Evolutionary conservation across 2,888 invertebrate genomes (phyloP), one percentile per base, ranked within the genome.

Genomic region (Notocelia uddmanniana): DNA sequence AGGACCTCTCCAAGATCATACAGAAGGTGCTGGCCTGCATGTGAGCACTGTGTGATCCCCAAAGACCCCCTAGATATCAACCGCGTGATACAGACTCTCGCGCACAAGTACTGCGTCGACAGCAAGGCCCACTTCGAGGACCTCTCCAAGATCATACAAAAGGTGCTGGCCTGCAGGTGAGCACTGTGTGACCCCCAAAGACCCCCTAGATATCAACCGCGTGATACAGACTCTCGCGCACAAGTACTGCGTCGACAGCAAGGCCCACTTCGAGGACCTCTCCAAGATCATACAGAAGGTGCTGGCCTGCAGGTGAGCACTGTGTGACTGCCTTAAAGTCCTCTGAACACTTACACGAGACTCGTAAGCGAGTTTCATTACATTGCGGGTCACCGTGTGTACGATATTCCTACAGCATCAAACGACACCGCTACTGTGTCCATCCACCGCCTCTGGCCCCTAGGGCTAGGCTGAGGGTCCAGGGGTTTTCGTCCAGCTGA

Each of bases 61-160:
- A n/a, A n/a, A n/a, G n/a, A n/a, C n/a, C n/a, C n/a, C n/a, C n/a
- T n/a, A n/a, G n/a, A n/a, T n/a, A 98, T 99, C 55, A 99, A 98
- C 90, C 96, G 97, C 85, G 97, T 98, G 63, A 99, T 99, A 80
- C 99, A 99, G 86, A 95, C 98, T 77, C 94, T 99, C 52, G 99
- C 99, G 2, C 98, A 98, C 87, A 97, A 98, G 85, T 99, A 99
- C 90, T 98, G 98, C 87, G 97, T 96, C 59, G 99, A 99, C 81
- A 99, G 98, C 85, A 98, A 98, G 87, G 96, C 97, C 6, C 97
- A 98, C 9, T 99, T 99, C 87, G 99, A 99, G 84, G 99, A 99
- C 84, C 95, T 99, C 1, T 98, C 97, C 83, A 97, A 97, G 89
- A 97, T 97, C 76, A 97, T 97, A 77, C 97, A 98, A 94, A 97